Evolutionary conservation across 92 coral and sea anemone species (phyloP), one percentile per base, ranked within the genome.

Genomic region (Epizoanthus illoricatus): DNA sequence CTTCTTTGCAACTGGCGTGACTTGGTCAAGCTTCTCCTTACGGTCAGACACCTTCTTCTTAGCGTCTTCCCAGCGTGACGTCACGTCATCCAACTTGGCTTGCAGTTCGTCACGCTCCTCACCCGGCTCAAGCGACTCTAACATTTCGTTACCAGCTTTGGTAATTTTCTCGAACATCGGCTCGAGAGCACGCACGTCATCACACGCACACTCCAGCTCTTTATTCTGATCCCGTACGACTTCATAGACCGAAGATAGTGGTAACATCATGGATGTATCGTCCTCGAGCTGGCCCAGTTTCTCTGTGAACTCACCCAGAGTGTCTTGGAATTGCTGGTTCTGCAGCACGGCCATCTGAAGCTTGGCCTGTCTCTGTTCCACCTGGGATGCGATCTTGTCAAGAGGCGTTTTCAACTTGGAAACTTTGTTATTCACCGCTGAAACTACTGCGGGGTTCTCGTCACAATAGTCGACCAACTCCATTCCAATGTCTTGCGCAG

Each of bases 301-400:
- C 24, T 90, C 93, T 55, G 85, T 90, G 60, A 96, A 89, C 81
- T 90, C 94, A 59, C 94, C 90, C 80, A 90, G 59, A n/a, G 95
- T 86, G 69, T 91, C 94, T 81, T 96, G 94, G 88, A 94, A 96
- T 45, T 94, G 90, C 83, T 96, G 94, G 36, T 92, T 89, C 80
- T 96, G 95, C 39, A 96, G 85, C 12, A 94, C 90, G 45, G 93
- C 93, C 39, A 87, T 86, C 67, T 91, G 98, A 18, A 96, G 85
- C 76, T 88, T 91, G 75, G 63, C 88, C 18, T 94, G 99, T 21
- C 91, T 86, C 28, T 93, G 93, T 15, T 96, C 94, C 13, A 96
- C 84, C 74, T 90, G 90, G 8, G 91, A 88, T 12, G 92, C 91
- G 9, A 91, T 88, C 43, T 72, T 80, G 13, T 96, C 98, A 42